Evolutionary conservation across 1,140 invertebrate species (phyloP), one percentile per base, ranked within the genome.

Genomic region (Microplitis mediator): DNA sequence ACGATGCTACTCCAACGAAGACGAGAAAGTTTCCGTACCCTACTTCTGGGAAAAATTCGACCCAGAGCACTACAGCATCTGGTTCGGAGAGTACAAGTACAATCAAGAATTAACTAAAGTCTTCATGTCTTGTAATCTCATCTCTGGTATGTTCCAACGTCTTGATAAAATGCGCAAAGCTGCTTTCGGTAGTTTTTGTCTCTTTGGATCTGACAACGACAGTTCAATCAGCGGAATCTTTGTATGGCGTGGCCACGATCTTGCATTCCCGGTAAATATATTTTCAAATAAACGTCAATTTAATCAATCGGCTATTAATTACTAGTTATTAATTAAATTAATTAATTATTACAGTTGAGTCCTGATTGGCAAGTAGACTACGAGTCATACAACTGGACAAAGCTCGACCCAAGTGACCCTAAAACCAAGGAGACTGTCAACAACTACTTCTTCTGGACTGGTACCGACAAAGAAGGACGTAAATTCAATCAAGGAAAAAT

Each of bases 11-110:
- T 99, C 97, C 56, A 99, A 99, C 81, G 95, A 99, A 87, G 95
- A 98, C 69, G 97, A 96, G 82, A 88, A 90, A 36, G 93, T 94
- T 80, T 98, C 98, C 51, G 93, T 99, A 81, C 96, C 97, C 3
- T 99, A 97, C 84, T 99, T 99, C 89, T 99, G 97, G 95, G 91
- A 98, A 80, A 97, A 99, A 84, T 99, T 99, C 88, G 98, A 99
- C 85, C 89, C 95, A 23, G 93, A 98, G 84, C 92, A 98, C 86
- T 98, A 98, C 87, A 99, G 97, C 61, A 97, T 99, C 84, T 99
- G 98, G 98, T 93, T 92, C 71, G 93, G 95, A 70, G 96, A 98
- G 89, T 99, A 99, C 90, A 98, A 98, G 86, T 99, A 96, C 85
- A 93, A 94, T 69, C 90, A 98, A 75, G 97, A 99, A 86, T 90